These are phyloP conservation scores for Helicolenus hilgendorfi DNA, from an alignment of 2,797 vertebrate species.

Conservation along the genomic window DNA sequence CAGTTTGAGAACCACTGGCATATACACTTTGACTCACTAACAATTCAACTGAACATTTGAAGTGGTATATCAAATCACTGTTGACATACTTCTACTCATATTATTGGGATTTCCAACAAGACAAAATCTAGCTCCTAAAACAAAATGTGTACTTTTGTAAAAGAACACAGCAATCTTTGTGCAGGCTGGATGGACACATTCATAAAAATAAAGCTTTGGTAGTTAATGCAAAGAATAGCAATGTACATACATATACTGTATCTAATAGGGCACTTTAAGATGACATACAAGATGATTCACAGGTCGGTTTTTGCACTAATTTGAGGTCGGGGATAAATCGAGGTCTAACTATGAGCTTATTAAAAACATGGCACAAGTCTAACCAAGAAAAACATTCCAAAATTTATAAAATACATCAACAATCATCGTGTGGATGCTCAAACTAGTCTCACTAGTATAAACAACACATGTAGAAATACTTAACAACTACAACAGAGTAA, in stretches of 20 bases:
- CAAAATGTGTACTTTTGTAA: not conserved
- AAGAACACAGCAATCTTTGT: not conserved
- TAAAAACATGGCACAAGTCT: conserved; percentile 69
- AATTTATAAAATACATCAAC: conserved; percentile 82
- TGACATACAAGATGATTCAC: conserved; percentile 16
- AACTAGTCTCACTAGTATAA: conserved; percentile 91
- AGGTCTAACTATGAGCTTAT: conserved; percentile 48
- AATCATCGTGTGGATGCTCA: conserved; percentile 72
- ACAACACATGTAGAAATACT: conserved; percentile 91
- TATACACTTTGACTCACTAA: not conserved
- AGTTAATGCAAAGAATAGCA: conserved; percentile 58
- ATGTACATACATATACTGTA: conserved; percentile 21
- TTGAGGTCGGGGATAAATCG: conserved; percentile 11
- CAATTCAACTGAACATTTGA: not conserved
- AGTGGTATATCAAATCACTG: not conserved
- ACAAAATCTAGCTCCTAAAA: not conserved
- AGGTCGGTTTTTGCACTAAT: conserved; percentile 23
- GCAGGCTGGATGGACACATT: conserved; percentile 55
- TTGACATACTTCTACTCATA: not conserved
- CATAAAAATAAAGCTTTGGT: conserved; percentile 70
- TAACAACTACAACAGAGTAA: conserved; percentile 87
- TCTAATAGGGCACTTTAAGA: conserved; percentile 56
- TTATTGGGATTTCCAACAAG: not conserved
- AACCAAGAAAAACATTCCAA: conserved; percentile 72
- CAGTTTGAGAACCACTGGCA: conserved; percentile 18